phyloP scores from a whole-genome alignment of 2,113 vertebrate species.

The Oreotrochilus melanogaster region DNA sequence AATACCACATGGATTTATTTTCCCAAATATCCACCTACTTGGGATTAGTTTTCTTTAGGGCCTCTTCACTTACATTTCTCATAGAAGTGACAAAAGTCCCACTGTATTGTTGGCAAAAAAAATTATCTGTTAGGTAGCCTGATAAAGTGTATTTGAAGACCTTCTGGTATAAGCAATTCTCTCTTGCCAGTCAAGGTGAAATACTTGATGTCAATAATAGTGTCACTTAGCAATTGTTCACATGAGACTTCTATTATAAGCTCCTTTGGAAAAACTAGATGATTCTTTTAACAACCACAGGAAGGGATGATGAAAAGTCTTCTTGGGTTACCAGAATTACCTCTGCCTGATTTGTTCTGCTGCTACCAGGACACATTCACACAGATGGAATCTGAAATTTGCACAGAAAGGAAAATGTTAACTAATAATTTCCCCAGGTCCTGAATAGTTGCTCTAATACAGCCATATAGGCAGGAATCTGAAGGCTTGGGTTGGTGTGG shows the following conservation, averaged over 20 bases:
- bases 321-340: constrained; percentile 38
- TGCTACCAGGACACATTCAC: background rate
- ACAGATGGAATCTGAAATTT: background rate
- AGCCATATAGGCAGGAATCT: background rate
- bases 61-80: background rate
- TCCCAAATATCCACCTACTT: background rate
- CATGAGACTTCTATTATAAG: background rate
- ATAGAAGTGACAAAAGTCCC: background rate
- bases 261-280: constrained; percentile 24
- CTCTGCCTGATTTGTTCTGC: constrained; percentile 21
- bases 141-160: constrained; percentile 27
- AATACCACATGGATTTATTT: background rate
- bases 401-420: background rate
- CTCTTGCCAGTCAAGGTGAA: constrained; percentile 35
- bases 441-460: background rate
- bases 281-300: constrained; percentile 49
- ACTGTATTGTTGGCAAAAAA: constrained; percentile 23
- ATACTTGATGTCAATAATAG: constrained; percentile 29
- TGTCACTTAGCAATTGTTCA: constrained; percentile 58
- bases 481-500: background rate
- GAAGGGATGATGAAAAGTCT: constrained; percentile 52
- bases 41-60: background rate
- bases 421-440: background rate
- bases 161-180: background rate
- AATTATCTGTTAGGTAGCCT: background rate